Evolutionary conservation across 2,888 invertebrate species (phyloP), one percentile per base, ranked within the genome.

Genomic region (Eristalis tenax): DNA sequence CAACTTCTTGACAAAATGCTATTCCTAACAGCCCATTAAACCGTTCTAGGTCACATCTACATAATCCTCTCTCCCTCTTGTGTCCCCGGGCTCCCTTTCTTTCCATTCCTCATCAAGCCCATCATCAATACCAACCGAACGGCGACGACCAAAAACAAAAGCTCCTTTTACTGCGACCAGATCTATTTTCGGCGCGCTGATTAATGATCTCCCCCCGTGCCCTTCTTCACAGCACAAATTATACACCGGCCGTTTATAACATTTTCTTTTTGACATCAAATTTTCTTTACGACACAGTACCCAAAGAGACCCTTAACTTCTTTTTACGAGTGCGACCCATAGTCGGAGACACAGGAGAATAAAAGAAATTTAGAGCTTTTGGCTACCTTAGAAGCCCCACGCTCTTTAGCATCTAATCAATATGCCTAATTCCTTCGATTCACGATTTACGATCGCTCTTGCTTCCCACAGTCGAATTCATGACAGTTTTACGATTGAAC

Each of bases 351-450:
- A 74, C 38, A 81, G 69, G 69, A 75, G 74, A 81, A 59, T 57
- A 57, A 50, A 50, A 69, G 64, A 81, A 74, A 63, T 75, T 81
- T 64, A 75, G 38, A 63, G 69, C 74, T 69, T 75, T 56, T 74
- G 63, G 81, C 81, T 81, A 75, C 81, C 81, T 81, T 69, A 69
- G 81, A 23, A 81, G 81, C 81, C 38, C 63, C 73, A 56, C 32
- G 74, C 80, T 69, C 75, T 70, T 82, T 74, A 81, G 68, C 80
- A 59, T 82, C 76, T 82, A 76, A 82, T 82, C 82, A 82, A 76
- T 75, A 81, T 70, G 70, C 76, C 82, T 82, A 76, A 82, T 81
- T 75, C 61, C 35, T 22, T 56, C 70, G 63, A 81, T 82, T 61
- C 65, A 76, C 65, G 32, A 75, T 82, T 82, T 76, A 82, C 76